phyloP scores from a whole-genome alignment of 2,888 invertebrate genomes.

The Ophioninae sp. region DNA sequence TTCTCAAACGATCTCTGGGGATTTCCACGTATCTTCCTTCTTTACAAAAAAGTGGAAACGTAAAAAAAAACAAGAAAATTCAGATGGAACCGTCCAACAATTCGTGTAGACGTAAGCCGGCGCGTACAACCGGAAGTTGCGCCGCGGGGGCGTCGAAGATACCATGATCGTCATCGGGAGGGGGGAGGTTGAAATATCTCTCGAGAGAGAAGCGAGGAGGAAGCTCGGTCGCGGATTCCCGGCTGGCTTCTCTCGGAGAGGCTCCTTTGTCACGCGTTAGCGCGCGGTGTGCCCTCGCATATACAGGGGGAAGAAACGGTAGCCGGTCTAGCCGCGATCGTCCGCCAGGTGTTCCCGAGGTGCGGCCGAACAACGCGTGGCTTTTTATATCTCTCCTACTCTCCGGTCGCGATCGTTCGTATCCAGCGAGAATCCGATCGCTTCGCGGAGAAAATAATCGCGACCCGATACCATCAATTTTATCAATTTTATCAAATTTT shows the following conservation, averaged over 20 bases:
- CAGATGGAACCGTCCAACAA: too few species aligned
- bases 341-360: conserved; percentile 52
- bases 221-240: conserved; percentile 75
- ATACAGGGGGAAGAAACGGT: conserved; percentile 6
- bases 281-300: not conserved
- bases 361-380: conserved; percentile 7
- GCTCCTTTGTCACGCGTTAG: conserved; percentile 78
- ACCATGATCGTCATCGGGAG: conserved; percentile 72
- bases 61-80: too few species aligned
- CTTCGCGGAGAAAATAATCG: too few species aligned
- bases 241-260: conserved; percentile 74
- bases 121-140: conserved; percentile 34
- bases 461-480: too few species aligned
- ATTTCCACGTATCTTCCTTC: too few species aligned
- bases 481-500: too few species aligned
- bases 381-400: conserved; percentile 30
- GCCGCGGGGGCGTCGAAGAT: conserved; percentile 77
- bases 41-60: too few species aligned
- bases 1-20: too few species aligned
- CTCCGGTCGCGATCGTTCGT: conserved; percentile 41
- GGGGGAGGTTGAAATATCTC: not conserved
- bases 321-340: conserved; percentile 33
- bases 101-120: too few species aligned
- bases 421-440: too few species aligned
- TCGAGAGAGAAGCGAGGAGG: conserved; percentile 53